Base-by-base conservation (phyloP, 2,888 invertebrate genomes). In the Rhimphoctona megacephalus region DNA sequence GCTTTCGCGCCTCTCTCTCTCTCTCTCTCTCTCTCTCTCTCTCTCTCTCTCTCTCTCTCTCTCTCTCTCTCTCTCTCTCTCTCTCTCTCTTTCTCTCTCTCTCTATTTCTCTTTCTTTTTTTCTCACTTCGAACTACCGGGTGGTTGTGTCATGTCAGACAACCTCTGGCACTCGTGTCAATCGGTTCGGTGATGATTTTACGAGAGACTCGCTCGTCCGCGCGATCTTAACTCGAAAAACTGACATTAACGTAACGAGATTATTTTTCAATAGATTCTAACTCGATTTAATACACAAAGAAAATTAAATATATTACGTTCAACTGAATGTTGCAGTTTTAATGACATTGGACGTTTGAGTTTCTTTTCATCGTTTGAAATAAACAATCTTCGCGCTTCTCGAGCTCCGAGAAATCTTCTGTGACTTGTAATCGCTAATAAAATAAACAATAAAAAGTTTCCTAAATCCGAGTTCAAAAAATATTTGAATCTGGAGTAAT, bases 1-100 rank as follows among this genome's bases (percentile, higher is more conserved):
- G 85, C 69, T 78, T 83, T 85, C 85, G 57, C 72, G 77, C 74
- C 79, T 79, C 78, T 67, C 77, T 72, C 70, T 66, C 43, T 43
- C 14, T 43, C 43, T 43, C 43, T 43, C 43, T 43, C 74, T 54
- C 72, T 52, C 61, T 81, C 79, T 70, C 73, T 85, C 73, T 80
- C 74, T 54, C 64, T 72, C 72, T 80, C 66, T 67, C 78, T 76
- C 61, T 39, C 52, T 22, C 67, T 54, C 22, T n/a, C n/a, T n/a
- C n/a, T n/a, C n/a, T n/a, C n/a, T 69, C 3, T 33, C 33, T 33
- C 33, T 33, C 33, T 33, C 33, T 33, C 33, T 33, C 33, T 33
- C 33, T 33, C 33, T 33, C 33, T 33, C 33, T 33, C 33, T 33
- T 5, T 33, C 81, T 78, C 78, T 72, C 76, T 76, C 74, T 69